Percentiles rank a stretch among this genome's conserved stretches.
phyloP scores from a whole-genome alignment of 2,797 vertebrate species.

The Sebastes cheni region DNA sequence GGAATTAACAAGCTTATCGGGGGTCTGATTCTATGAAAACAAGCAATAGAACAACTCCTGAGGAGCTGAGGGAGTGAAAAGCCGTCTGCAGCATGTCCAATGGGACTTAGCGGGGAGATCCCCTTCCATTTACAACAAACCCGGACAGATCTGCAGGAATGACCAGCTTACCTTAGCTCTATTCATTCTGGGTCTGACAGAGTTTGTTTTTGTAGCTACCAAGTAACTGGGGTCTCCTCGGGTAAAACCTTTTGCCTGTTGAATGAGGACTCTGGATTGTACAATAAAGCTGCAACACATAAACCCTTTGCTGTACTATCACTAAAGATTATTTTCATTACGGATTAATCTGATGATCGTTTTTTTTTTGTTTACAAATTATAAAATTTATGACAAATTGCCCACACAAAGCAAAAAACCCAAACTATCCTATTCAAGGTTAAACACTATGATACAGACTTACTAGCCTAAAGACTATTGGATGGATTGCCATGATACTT shows the following conservation, averaged over 20 bases:
- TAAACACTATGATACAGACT: neutral
- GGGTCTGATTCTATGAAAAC: conserved; percentile 60
- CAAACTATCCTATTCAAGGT: neutral
- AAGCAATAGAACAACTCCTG: conserved; percentile 58
- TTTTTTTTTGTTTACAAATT: neutral
- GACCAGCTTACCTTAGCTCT: conserved; percentile 20
- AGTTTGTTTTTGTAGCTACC: conserved; percentile 30
- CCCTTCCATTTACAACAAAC: conserved; percentile 49
- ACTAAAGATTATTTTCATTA: neutral
- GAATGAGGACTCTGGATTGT: neutral
- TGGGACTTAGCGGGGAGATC: conserved; percentile 50
- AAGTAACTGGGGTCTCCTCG: neutral
- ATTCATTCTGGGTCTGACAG: conserved; percentile 21
- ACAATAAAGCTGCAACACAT: neutral
- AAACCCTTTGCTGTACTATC: neutral
- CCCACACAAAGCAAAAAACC: neutral
- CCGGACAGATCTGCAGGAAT: conserved; percentile 36
- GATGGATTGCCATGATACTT: neutral
- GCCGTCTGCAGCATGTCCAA: conserved; percentile 55
- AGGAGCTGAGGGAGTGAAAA: conserved; percentile 55
- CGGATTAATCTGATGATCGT: neutral
- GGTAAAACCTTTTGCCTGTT: neutral
- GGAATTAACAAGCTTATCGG: conserved; percentile 73
- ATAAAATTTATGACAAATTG: neutral
- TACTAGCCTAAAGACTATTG: neutral